phyloP scores from a whole-genome alignment of 1,140 invertebrate species.

The Gerris buenoi region DNA sequence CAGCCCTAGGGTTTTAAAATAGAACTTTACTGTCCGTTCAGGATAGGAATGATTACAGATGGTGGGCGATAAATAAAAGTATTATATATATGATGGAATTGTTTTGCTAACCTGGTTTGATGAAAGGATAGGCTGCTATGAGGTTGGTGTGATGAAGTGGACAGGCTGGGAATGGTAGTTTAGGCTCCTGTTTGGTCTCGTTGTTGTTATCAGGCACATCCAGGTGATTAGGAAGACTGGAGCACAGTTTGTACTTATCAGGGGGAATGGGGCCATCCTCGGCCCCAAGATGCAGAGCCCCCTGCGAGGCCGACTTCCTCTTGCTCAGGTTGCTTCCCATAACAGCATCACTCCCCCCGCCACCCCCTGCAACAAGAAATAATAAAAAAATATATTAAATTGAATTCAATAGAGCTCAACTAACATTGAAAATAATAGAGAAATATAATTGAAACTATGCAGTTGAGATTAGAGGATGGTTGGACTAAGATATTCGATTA shows the following conservation, averaged over 20 bases:
- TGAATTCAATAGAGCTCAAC: no score
- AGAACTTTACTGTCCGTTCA: no score
- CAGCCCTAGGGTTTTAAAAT: no score
- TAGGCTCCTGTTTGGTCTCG: slow-evolving; percentile 36
- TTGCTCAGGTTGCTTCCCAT: slow-evolving; percentile 62
- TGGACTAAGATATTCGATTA: no score
- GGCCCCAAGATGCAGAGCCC: slow-evolving; percentile 29
- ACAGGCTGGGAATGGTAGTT: slow-evolving; percentile 38
- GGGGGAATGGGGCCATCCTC: slow-evolving; percentile 7
- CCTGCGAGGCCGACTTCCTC: slow-evolving; percentile 50
- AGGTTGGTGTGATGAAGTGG: slow-evolving; percentile 26
- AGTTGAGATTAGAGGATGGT: no score
- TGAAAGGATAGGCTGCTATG: slow-evolving; percentile 42
- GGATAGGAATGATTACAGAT: no score
- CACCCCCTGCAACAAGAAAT: slow-evolving; percentile 8
- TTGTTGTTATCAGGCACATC: slow-evolving; percentile 46
- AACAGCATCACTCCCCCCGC: slow-evolving; percentile 14
- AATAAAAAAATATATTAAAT: no score
- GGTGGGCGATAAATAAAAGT: no score
- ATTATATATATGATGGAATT: no score
- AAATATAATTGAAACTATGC: no score
- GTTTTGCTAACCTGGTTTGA: slow-evolving; percentile 45
- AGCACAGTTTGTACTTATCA: slow-evolving; percentile 38
- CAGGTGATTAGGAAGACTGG: slow-evolving; percentile 54
- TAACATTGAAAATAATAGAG: no score